phyloP scores from a whole-genome alignment of 2,888 invertebrate genomes.

The Merodon equestris region DNA sequence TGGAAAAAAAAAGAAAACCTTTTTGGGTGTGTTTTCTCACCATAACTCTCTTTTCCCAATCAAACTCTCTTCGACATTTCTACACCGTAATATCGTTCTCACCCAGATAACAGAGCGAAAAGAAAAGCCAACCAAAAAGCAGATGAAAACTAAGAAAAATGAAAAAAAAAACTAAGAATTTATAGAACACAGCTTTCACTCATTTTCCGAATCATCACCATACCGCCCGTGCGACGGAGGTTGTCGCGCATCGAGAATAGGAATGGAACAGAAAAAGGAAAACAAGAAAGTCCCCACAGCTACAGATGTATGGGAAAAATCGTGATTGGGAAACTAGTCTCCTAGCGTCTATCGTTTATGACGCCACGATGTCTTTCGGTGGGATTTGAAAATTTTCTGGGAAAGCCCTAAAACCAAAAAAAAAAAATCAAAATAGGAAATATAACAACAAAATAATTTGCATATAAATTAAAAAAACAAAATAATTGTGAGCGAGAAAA shows the following conservation, averaged over 20 bases:
- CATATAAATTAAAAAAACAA: constrained; percentile 27
- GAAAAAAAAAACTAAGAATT: constrained; percentile 46
- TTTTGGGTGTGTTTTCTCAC: constrained; percentile 65
- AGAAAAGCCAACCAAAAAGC: too few species aligned
- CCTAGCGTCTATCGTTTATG: constrained; percentile 71
- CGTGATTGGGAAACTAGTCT: constrained; percentile 72
- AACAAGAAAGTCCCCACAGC: constrained; percentile 58
- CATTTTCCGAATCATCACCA: constrained; percentile 46
- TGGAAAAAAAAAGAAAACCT: not conserved
- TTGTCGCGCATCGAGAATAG: constrained; percentile 56
- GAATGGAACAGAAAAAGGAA: constrained; percentile 12
- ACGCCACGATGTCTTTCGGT: constrained; percentile 72
- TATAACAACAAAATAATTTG: constrained; percentile 2
- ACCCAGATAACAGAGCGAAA: constrained; percentile 41
- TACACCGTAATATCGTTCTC: constrained; percentile 34
- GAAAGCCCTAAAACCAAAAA: constrained; percentile 5
- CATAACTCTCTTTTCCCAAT: constrained; percentile 31
- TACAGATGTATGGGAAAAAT: constrained; percentile 70
- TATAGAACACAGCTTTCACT: constrained; percentile 52
- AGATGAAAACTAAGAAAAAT: too few species aligned
- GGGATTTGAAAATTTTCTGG: constrained; percentile 45
- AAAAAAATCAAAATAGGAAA: constrained; percentile 14
- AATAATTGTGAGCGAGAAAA: constrained; percentile 12
- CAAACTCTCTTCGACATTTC: not conserved
- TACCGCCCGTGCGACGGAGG: constrained; percentile 37